These are phyloP conservation scores for Hormiphora californensis DNA, from an alignment of 37 sponge, comb jelly and placozoan species.

Conservation along the genomic window DNA sequence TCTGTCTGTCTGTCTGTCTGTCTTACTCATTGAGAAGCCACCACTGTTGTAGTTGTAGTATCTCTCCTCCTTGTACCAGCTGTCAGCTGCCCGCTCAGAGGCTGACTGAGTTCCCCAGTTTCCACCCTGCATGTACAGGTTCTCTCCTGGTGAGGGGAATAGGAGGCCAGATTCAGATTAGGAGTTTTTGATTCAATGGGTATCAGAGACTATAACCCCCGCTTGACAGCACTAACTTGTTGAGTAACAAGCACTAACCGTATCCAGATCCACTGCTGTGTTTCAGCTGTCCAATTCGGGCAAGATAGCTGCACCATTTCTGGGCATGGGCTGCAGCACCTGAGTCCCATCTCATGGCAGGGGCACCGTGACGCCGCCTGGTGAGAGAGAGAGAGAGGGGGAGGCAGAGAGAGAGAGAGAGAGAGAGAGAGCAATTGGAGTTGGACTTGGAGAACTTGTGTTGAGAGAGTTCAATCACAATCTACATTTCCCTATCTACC, in stretches of 20 bases:
- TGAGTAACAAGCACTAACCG: not conserved
- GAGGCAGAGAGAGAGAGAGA: too few species aligned
- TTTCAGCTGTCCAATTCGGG: conserved; percentile 47
- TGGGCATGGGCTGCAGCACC: conserved; percentile 63
- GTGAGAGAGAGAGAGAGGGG: too few species aligned
- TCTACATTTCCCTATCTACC: too few species aligned
- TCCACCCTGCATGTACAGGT: conserved; percentile 57
- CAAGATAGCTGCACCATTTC: conserved; percentile 70
- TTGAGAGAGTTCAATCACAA: too few species aligned
- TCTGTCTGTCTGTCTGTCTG: too few species aligned
- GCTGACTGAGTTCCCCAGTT: not conserved
- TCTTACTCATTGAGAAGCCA: conserved; percentile 56
- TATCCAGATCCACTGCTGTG: conserved; percentile 59
- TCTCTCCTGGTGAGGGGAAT: conserved; percentile 54
- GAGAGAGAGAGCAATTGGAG: too few species aligned
- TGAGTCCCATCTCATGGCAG: conserved; percentile 60
- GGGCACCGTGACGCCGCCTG: too few species aligned
- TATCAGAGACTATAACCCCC: too few species aligned
- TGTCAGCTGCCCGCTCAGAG: conserved; percentile 54
- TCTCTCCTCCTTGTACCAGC: conserved; percentile 73
- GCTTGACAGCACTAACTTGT: too few species aligned
- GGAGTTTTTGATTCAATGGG: too few species aligned
- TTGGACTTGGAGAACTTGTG: too few species aligned
- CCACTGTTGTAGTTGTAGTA: conserved; percentile 68
- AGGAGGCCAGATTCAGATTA: too few species aligned